phyloP scores from a whole-genome alignment of 1,140 invertebrate genomes.

The Hyles euphorbiae region DNA sequence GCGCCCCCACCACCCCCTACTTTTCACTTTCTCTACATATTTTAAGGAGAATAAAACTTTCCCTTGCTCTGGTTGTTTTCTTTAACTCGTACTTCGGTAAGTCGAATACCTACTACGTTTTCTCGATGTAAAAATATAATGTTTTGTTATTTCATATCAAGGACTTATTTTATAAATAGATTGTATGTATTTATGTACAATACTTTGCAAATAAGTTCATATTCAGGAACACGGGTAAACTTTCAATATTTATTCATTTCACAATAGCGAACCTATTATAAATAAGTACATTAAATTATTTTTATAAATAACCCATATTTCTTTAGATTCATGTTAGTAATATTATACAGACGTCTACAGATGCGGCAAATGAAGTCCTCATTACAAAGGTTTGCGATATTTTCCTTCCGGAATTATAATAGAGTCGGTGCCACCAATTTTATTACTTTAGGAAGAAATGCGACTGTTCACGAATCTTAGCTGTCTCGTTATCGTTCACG shows the following conservation, averaged over 20 bases:
- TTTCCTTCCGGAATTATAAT: constrained; percentile 46
- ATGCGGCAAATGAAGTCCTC: too few relatives aligned
- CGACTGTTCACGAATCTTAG: constrained; percentile 41
- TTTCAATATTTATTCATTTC: too few relatives aligned
- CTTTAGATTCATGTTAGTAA: too few relatives aligned
- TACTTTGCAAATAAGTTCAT: too few relatives aligned
- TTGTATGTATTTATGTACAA: too few relatives aligned
- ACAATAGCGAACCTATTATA: neutral
- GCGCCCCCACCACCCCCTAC: constrained; percentile 51
- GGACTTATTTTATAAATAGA: neutral
- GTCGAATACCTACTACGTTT: neutral
- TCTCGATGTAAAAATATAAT: neutral
- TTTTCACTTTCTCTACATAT: constrained; percentile 76
- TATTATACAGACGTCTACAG: too few relatives aligned
- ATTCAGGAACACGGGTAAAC: too few relatives aligned
- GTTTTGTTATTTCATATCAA: neutral
- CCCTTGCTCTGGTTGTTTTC: constrained; percentile 45
- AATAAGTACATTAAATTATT: neutral
- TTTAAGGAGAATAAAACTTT: constrained; percentile 73
- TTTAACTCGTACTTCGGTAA: constrained; percentile 7
- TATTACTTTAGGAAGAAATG: constrained; percentile 12
- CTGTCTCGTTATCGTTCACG: constrained; percentile 41
- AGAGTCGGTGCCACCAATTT: constrained; percentile 24
- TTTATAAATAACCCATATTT: neutral
- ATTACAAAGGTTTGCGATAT: constrained; percentile 22